Percentiles rank a stretch among this genome's conserved stretches.
phyloP scores from a whole-genome alignment of 2,113 vertebrate species.

The Calypte anna region DNA sequence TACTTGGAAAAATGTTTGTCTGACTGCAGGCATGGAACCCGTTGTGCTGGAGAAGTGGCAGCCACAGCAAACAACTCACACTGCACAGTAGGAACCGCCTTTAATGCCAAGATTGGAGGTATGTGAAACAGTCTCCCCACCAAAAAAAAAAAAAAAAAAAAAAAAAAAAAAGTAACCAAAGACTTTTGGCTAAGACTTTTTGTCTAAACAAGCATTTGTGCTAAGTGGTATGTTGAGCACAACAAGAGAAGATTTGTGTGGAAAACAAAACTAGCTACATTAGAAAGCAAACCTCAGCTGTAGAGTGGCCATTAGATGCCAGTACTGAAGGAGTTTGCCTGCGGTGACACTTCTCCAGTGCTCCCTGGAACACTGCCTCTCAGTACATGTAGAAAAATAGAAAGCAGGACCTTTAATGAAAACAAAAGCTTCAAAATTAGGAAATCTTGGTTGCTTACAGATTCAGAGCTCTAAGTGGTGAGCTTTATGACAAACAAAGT shows the following conservation, averaged over 20 bases:
- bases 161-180: too few species aligned
- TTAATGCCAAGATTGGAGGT: slow-evolving; percentile 98
- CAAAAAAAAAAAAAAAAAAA: neutral
- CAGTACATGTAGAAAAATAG: neutral
- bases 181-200: too few species aligned
- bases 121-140: slow-evolving; percentile 58
- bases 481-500: neutral
- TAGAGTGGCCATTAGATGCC: neutral
- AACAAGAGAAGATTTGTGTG: neutral
- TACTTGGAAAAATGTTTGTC: slow-evolving; percentile 71
- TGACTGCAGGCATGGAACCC: slow-evolving; percentile 93
- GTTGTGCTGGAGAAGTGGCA: slow-evolving; percentile 97
- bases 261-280: neutral
- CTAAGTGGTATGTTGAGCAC: neutral
- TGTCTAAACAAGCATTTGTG: neutral
- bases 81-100: slow-evolving; percentile 97
- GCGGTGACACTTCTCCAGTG: neutral
- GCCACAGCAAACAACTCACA: slow-evolving; percentile 97
- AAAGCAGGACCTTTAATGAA: neutral
- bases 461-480: neutral
- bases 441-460: neutral
- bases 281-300: neutral
- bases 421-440: neutral
- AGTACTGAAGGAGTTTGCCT: neutral
- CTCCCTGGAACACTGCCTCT: neutral